Conservation (phyloP, 2,113 vertebrate species). For the Camelus bactrianus region DNA sequence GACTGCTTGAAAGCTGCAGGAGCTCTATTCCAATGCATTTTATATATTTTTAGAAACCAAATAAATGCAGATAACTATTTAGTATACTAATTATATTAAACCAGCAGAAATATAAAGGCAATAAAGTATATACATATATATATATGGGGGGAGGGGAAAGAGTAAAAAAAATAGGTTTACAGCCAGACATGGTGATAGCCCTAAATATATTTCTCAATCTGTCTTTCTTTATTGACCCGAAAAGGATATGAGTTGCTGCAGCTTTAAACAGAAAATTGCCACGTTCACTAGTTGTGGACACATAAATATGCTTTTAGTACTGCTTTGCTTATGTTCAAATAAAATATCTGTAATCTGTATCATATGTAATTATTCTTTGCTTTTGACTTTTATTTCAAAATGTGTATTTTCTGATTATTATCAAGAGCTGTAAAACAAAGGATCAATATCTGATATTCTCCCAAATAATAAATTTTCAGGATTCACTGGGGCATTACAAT, state of each 20-base stretch:
- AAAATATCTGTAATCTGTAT: constrained; percentile 86
- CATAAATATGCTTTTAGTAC: constrained; percentile 76
- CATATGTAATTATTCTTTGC: constrained; percentile 87
- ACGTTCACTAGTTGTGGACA: constrained; percentile 81
- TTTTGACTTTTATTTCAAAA: constrained; percentile 84
- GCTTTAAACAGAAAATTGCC: constrained; percentile 83
- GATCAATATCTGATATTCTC: constrained; percentile 84
- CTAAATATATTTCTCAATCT: constrained; percentile 11
- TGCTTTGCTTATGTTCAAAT: constrained; percentile 85
- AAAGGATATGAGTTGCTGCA: constrained; percentile 78
- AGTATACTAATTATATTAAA: constrained; percentile 81
- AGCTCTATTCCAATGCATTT: constrained; percentile 82
- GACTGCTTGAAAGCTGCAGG: constrained; percentile 80
- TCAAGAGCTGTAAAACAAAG: constrained; percentile 83
- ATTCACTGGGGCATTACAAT: constrained; percentile 82
- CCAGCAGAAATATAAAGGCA: constrained; percentile 84
- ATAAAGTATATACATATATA: constrained; percentile 78
- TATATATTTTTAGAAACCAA: constrained; percentile 83
- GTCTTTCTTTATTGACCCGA: constrained; percentile 60
- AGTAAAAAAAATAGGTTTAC: constrained; percentile 73
- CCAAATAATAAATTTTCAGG: constrained; percentile 88
- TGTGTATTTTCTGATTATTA: constrained; percentile 89
- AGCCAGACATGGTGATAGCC: constrained; percentile 59
- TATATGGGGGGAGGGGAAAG: constrained; percentile 66
- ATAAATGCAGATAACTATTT: constrained; percentile 78